Evolutionary conservation across 1,140 invertebrate genomes (phyloP).

Genomic region (Geopemphigus sp.): DNA sequence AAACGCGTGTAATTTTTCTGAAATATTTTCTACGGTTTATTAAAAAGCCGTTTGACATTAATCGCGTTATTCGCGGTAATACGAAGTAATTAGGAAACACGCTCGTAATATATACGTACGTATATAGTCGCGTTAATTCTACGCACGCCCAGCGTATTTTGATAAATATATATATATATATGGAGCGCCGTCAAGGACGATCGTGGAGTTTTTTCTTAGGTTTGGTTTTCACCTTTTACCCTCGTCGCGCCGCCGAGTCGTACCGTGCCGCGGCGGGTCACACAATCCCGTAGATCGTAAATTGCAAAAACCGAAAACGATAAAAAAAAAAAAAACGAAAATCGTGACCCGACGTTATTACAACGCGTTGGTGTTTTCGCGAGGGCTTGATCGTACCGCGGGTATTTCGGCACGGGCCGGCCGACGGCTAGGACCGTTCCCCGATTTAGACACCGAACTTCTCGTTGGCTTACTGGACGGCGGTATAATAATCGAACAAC

Average conservation of each 20-base stretch:
- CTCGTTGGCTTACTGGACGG: no score
- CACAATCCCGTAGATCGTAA: background rate
- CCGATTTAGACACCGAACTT: no score
- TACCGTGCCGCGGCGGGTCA: background rate
- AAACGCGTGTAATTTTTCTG: background rate
- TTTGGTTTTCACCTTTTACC: constrained; percentile 29
- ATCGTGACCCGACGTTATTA: constrained; percentile 30
- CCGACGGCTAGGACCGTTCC: background rate
- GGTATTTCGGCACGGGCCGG: background rate
- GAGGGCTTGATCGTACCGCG: background rate
- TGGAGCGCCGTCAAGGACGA: constrained; percentile 27
- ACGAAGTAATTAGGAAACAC: background rate
- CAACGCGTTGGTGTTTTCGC: background rate
- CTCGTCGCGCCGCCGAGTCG: background rate
- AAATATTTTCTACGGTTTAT: background rate
- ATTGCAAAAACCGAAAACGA: constrained; percentile 15
- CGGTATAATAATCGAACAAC: no score
- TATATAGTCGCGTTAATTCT: background rate
- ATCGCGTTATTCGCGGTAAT: background rate
- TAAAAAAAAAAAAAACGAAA: background rate
- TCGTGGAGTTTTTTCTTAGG: background rate
- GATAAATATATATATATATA: background rate
- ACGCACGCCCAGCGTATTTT: background rate
- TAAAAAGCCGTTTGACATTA: background rate
- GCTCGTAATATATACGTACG: background rate